Evolutionary conservation across 2,888 invertebrate species (phyloP), one percentile per base, ranked within the genome.

Genomic region (Tipula unca): DNA sequence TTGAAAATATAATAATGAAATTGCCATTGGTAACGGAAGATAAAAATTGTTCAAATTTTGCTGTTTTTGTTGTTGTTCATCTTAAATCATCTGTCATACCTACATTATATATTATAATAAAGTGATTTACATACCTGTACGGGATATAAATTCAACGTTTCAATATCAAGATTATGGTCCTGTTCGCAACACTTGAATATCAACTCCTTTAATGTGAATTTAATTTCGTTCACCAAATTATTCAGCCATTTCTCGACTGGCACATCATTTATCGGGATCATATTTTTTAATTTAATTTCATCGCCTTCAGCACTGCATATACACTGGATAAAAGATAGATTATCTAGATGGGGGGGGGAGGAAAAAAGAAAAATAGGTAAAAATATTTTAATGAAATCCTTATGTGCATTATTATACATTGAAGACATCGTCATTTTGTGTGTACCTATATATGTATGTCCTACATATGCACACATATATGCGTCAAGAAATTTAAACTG

Each of bases 191-290:
- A 92, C 86, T 90, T 89, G 32, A 93, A 90, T 85, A 96, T 92
- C 88, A 95, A 92, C 86, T 93, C 93, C 89, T 94, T 94, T 86
- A 99, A 91, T 0, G 96, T 95, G 48, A 91, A 90, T 88, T 95
- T 95, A 94, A 99, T 97, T 90, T 96, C 96, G 36, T 92, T 93
- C 86, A 97, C 96, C 85, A 99, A 92, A 87, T 94, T 93, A 88
- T 90, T 90, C 48, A 91, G 88, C 90, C 90, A 91, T 54, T 87
- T 90, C 87, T 90, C 90, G 86, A 91, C 90, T 85, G 90, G 88
- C 13, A 83, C 29, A 85, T 90, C 90, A 39, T 88, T 88, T 89
- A 91, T 91, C 48, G 89, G 88, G 20, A 91, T 89, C 32, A 89
- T 87, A 85, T 88, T 87, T 84, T 86, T 88, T 42, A 91, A 87